phyloP scores from a whole-genome alignment of 2,113 vertebrate species.

The Triplophysa dalaica region DNA sequence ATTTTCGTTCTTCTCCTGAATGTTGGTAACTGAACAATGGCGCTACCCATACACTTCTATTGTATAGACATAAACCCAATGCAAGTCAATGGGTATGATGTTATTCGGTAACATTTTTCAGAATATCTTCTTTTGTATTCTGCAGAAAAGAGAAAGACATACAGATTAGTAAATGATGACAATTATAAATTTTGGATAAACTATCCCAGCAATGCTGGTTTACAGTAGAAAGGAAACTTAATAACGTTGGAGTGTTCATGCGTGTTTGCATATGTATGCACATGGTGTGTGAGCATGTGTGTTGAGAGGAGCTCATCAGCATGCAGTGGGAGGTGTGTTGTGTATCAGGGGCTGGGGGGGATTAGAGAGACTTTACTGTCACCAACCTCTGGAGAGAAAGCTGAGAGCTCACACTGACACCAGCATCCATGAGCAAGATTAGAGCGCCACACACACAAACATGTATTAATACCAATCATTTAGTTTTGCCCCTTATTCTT shows the following conservation, averaged over 20 bases:
- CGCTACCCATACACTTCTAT: too few species aligned
- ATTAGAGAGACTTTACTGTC: constrained; percentile 92
- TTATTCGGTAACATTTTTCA: too few species aligned
- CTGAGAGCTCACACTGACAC: constrained; percentile 81
- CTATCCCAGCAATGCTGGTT: too few species aligned
- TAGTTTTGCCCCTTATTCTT: constrained; percentile 6
- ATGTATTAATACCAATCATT: constrained; percentile 19
- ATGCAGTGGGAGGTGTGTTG: constrained; percentile 75
- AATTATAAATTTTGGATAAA: too few species aligned
- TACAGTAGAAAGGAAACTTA: not conserved
- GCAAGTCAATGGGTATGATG: too few species aligned
- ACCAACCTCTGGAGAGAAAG: constrained; percentile 83
- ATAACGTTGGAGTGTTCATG: not conserved
- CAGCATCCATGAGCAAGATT: constrained; percentile 83
- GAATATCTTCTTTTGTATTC: too few species aligned
- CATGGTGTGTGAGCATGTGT: constrained; percentile 47
- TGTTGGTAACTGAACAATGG: too few species aligned
- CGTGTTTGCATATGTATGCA: constrained; percentile 37
- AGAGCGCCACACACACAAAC: constrained; percentile 67
- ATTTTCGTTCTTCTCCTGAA: too few species aligned
- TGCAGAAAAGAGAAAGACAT: too few species aligned
- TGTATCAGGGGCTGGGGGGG: constrained; percentile 74
- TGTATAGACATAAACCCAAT: too few species aligned
- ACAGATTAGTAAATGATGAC: too few species aligned
- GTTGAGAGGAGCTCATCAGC: constrained; percentile 79